These are phyloP conservation scores for Aurelia aurita DNA, from an alignment of 30 jellyfish, hydroid and myxozoan species.

Conservation along the genomic window DNA sequence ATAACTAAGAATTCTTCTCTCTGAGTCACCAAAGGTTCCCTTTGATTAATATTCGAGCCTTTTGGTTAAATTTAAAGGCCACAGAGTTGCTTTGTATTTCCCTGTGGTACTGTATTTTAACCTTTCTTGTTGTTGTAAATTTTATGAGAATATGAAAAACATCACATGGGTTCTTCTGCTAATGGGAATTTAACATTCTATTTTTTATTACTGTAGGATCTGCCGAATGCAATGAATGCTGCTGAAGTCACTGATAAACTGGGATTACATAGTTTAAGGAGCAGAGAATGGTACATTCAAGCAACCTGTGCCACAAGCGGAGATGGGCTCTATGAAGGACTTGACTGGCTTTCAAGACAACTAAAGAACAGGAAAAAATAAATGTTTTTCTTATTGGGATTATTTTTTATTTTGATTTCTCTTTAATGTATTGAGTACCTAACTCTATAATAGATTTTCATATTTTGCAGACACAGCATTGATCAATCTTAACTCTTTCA, in stretches of 20 bases:
- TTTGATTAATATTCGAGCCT: no score
- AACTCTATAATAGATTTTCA: background rate
- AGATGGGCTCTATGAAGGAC: constrained; percentile 98
- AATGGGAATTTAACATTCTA: background rate
- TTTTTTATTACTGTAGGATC: constrained; percentile 64
- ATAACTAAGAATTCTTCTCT: no score
- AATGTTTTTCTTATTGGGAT: background rate
- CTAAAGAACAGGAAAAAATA: constrained; percentile 89
- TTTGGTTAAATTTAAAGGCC: no score
- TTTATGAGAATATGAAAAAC: no score
- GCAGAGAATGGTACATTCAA: constrained; percentile 95
- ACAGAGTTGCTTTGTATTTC: no score
- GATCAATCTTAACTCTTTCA: no score
- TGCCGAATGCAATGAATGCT: constrained; percentile 95
- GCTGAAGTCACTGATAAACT: constrained; percentile 97
- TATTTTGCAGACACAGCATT: no score
- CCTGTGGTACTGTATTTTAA: no score
- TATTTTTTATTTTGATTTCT: background rate
- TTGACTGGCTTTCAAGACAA: constrained; percentile 97
- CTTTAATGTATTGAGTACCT: background rate
- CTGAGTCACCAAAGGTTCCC: no score
- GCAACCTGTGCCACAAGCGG: constrained; percentile 99
- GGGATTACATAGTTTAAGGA: constrained; percentile 77
- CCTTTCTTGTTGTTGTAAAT: no score
- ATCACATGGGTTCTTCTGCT: no score